Percentiles rank a stretch among this genome's conserved stretches.
Evolutionary conservation across 92 coral and sea anemone genomes (phyloP).

Genomic region (Parazoanthus swiftii): DNA sequence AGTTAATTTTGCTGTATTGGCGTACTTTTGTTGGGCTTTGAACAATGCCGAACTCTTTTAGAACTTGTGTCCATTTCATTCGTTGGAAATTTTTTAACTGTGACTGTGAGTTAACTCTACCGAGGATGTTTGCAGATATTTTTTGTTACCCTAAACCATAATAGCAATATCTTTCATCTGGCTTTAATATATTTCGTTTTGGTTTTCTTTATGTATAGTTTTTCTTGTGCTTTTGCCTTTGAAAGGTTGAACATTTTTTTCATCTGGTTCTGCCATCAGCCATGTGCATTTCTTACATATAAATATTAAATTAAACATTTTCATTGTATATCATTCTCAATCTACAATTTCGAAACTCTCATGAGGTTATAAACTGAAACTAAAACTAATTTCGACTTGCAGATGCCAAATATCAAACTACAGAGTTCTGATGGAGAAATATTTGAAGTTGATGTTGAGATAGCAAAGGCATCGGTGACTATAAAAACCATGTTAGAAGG

Average conservation of each 20-base stretch:
- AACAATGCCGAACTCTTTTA: not conserved
- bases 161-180: not conserved
- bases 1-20: not conserved
- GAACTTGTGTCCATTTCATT: not conserved
- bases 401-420: conserved; percentile 90
- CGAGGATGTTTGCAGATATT: not conserved
- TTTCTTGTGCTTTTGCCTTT: not conserved
- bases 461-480: conserved; percentile 97
- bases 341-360: not conserved
- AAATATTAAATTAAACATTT: too few relatives aligned
- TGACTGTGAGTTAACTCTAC: too few relatives aligned
- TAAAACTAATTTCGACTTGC: not conserved
- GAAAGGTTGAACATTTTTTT: not conserved
- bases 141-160: not conserved
- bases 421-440: conserved; percentile 98
- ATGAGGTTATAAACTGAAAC: not conserved
- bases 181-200: not conserved
- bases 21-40: not conserved
- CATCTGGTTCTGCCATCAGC: not conserved
- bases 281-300: not conserved
- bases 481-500: conserved; percentile 99
- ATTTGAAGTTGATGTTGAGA: conserved; percentile 98
- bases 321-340: too few relatives aligned
- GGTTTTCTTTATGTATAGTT: too few relatives aligned
- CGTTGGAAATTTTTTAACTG: not conserved